Evolutionary conservation across 2,113 vertebrate species (phyloP), one percentile per base, ranked within the genome.

Genomic region (Pteronura brasiliensis): DNA sequence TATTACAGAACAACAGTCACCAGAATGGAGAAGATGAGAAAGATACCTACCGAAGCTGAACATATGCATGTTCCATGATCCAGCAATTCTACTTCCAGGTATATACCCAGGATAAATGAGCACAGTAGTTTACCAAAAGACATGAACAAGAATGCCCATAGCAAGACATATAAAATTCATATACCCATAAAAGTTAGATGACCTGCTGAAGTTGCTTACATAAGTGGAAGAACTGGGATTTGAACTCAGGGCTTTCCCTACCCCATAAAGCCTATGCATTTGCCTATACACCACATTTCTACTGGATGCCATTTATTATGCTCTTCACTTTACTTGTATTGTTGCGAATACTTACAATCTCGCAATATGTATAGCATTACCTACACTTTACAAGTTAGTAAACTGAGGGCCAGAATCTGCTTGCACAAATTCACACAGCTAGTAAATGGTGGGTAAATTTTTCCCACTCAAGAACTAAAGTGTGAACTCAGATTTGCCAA

Each of bases 21-120:
- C 1, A n/a, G 39, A 96, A 83, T 85, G 20, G 15, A 63, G 77
- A 65, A 67, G 42, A 79, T 95, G n/a, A 67, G 21, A 95, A 96
- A 95, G 34, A 90, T 76, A 52, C 79, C 27, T 90, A 69, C 57
- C 96, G 23, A 86, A 88, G 59, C 42, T 96, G 92, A 90, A 20
- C 47, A 63, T 57, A 34, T 9, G 4, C 42, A 57, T 71, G 69
- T 20, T 2, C 15, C 52, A 31, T 20, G 44, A 31, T 25, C n/a
- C 27, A 83, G 76, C 25, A 57, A 90, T 90, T 72, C 18, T 20
- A 87, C 39, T 90, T 17, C 14, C 44, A 79, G 52, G 23, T 74
- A 65, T 42, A 67, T 55, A 93, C 3, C 20, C 44, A 83, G 77
- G 42, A 71, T 39, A 86, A 72, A 81, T 61, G 44, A 95, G 14